A percentile compares a stretch with the other conserved stretches of the same genome.
Evolutionary conservation across 2,113 vertebrate genomes (phyloP).

Genomic region (Syngnathus floridae): DNA sequence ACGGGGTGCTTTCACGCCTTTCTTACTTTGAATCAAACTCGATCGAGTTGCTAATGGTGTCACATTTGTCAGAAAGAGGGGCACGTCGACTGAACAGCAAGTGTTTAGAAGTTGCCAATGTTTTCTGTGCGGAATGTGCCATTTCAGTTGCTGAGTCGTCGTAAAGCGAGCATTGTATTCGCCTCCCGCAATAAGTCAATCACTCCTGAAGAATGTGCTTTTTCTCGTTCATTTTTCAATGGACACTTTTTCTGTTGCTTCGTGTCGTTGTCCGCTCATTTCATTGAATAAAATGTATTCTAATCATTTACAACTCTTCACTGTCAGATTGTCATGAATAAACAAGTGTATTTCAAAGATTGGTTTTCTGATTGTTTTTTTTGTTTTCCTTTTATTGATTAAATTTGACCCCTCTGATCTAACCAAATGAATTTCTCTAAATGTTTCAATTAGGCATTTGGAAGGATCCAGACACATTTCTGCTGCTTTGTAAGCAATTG

Average conservation of each 20-base stretch:
- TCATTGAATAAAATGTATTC: conserved; percentile 47
- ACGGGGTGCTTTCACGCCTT: neutral
- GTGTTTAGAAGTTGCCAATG: neutral
- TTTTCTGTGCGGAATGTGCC: neutral
- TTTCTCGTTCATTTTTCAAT: neutral
- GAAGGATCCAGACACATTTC: neutral
- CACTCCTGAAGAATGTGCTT: conserved; percentile 16
- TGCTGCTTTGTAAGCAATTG: neutral
- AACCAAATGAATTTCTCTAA: neutral
- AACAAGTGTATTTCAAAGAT: neutral
- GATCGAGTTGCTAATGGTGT: neutral
- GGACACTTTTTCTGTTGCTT: conserved; percentile 11
- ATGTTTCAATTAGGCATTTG: neutral
- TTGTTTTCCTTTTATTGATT: neutral
- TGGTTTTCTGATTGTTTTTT: conserved; percentile 8
- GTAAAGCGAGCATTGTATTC: conserved; percentile 21
- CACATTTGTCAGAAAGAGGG: neutral
- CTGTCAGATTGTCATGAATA: conserved; percentile 52
- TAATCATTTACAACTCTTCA: conserved; percentile 56
- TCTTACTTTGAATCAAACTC: neutral
- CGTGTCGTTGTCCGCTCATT: conserved; percentile 42
- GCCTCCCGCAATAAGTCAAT: conserved; percentile 25
- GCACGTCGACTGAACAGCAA: too few species aligned
- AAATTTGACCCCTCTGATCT: neutral
- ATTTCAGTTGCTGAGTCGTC: conserved; percentile 1